Conservation (phyloP, 2,888 invertebrate genomes). For the Amphipyra tragopoginis region DNA sequence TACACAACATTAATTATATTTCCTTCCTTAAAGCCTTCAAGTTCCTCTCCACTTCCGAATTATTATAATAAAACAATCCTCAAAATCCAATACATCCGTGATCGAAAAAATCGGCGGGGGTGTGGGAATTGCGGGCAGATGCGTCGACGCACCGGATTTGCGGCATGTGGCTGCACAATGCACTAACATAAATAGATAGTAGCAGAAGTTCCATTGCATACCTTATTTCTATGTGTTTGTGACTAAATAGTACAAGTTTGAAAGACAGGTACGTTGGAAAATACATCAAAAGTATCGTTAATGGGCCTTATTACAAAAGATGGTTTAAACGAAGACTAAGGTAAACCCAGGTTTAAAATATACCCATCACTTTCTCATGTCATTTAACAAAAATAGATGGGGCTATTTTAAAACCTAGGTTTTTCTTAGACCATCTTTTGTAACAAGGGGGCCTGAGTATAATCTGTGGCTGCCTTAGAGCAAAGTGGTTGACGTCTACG, state of each 20-base stretch:
- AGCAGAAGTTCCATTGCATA: conserved; percentile 24
- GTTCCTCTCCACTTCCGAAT: conserved; percentile 29
- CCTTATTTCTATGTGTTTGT: neutral
- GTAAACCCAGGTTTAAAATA: too few species aligned
- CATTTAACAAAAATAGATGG: too few species aligned
- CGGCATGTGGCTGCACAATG: conserved; percentile 69
- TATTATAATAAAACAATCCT: conserved; percentile 32
- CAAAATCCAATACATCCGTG: conserved; percentile 52
- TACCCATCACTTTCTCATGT: too few species aligned
- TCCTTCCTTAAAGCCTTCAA: conserved; percentile 17
- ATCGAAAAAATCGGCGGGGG: conserved; percentile 65
- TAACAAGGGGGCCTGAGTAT: too few species aligned
- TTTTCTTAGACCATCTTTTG: too few species aligned
- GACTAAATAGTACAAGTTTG: neutral
- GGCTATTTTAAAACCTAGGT: too few species aligned
- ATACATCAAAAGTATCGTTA: too few species aligned
- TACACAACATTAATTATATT: neutral
- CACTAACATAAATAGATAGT: neutral
- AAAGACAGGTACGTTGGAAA: too few species aligned
- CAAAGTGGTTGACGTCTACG: too few species aligned
- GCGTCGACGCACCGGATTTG: conserved; percentile 70
- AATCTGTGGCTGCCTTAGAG: too few species aligned
- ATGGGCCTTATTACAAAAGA: too few species aligned
- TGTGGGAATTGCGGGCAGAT: conserved; percentile 85
- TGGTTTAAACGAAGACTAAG: too few species aligned